phyloP scores from a whole-genome alignment of 2,797 vertebrate species.

The Erpetoichthys calabaricus region DNA sequence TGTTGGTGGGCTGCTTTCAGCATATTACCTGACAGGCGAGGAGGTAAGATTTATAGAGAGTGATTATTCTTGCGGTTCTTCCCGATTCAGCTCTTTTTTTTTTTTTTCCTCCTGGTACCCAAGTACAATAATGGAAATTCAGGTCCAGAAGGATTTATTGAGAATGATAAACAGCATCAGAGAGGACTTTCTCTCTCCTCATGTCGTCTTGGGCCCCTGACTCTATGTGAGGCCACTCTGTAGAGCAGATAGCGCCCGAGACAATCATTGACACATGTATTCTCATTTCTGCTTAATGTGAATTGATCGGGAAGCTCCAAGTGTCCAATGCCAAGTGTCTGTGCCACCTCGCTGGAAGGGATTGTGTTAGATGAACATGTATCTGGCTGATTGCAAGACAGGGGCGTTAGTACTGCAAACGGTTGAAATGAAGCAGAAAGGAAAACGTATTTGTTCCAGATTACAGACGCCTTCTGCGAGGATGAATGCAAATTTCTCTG shows the following conservation, averaged over 20 bases:
- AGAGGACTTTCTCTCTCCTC: not conserved
- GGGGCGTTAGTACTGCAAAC: too few relatives aligned
- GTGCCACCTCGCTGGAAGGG: too few relatives aligned
- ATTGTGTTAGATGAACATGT: too few relatives aligned
- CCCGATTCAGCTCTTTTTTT: slow-evolving; percentile 9
- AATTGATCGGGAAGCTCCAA: slow-evolving; percentile 37
- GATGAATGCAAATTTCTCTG: too few relatives aligned
- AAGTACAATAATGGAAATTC: too few relatives aligned
- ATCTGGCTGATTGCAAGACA: too few relatives aligned
- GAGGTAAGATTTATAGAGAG: slow-evolving; percentile 65
- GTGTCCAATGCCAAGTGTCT: slow-evolving; percentile 13
- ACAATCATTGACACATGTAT: slow-evolving; percentile 26
- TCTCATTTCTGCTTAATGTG: slow-evolving; percentile 31
- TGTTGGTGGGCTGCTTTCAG: slow-evolving; percentile 79
- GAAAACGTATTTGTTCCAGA: too few relatives aligned
- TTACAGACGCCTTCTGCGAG: too few relatives aligned
- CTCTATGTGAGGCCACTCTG: slow-evolving; percentile 5
- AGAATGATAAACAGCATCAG: slow-evolving; percentile 18
- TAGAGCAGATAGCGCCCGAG: slow-evolving; percentile 20
- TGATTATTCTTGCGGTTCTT: slow-evolving; percentile 19
- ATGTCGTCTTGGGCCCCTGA: too few relatives aligned
- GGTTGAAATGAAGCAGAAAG: too few relatives aligned
- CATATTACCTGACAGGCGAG: slow-evolving; percentile 87
- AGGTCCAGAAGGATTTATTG: slow-evolving; percentile 11
- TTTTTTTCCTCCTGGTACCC: slow-evolving; percentile 18